Conservation (phyloP, 2,888 invertebrate species). For the Buathra laborator region DNA sequence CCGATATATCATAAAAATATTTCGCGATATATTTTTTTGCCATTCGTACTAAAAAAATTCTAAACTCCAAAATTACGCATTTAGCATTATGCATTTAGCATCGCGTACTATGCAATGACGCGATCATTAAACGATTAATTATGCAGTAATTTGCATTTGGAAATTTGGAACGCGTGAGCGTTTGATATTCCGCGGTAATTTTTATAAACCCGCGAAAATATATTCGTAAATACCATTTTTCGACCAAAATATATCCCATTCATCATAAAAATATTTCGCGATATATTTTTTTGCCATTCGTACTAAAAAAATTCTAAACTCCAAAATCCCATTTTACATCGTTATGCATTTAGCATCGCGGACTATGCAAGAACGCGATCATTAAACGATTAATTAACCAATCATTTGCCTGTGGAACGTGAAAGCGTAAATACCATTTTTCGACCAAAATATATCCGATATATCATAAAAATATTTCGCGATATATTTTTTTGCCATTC, state of each 20-base stretch:
- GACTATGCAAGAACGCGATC: background rate
- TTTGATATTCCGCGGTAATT: background rate
- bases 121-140: background rate
- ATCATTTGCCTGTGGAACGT: slow-evolving; percentile 41
- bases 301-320: background rate
- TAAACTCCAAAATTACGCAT: too few relatives aligned
- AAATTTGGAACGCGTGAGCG: background rate
- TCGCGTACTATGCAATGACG: background rate
- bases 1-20: too few relatives aligned
- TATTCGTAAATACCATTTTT: background rate
- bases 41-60: too few relatives aligned
- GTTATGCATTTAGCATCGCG: background rate
- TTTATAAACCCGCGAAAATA: background rate
- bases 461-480: too few relatives aligned
- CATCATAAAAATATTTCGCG: too few relatives aligned
- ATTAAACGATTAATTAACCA: slow-evolving; percentile 39
- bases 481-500: background rate
- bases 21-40: too few relatives aligned
- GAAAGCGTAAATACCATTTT: background rate
- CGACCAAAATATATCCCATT: background rate
- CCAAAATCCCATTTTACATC: background rate
- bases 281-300: background rate
- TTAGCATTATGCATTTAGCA: too few relatives aligned
- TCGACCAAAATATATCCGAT: too few relatives aligned
- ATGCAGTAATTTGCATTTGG: background rate